Evolutionary conservation across 1,140 invertebrate genomes (phyloP).

Genomic region (Calliphora vicina): DNA sequence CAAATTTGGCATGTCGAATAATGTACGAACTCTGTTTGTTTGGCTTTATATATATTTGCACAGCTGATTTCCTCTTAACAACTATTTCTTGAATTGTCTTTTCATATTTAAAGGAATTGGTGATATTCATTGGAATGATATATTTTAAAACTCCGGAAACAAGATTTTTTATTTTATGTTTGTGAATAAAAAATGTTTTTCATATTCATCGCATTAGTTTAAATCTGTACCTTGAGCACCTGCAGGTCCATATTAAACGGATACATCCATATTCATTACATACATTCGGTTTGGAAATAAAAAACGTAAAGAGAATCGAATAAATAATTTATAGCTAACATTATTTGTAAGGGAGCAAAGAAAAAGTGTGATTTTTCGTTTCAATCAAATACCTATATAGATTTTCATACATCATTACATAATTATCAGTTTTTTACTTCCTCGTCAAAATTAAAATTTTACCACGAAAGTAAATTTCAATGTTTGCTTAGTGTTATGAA

Average conservation of each 20-base stretch:
- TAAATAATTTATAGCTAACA: not conserved
- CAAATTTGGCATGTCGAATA: too few species aligned
- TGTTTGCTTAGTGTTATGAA: too few species aligned
- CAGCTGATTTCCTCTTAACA: too few species aligned
- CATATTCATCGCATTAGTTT: not conserved
- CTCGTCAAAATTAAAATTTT: too few species aligned
- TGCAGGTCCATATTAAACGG: not conserved
- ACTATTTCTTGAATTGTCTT: too few species aligned
- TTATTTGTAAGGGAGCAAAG: not conserved
- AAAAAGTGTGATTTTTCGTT: not conserved
- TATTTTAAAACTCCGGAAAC: not conserved
- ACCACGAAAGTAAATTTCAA: too few species aligned
- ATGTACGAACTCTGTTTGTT: too few species aligned
- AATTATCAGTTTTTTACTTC: too few species aligned
- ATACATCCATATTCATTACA: not conserved
- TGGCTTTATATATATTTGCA: too few species aligned
- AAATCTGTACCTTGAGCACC: not conserved
- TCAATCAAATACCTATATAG: too few species aligned
- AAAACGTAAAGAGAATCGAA: constrained; percentile 1
- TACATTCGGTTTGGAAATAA: not conserved
- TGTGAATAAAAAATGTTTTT: not conserved
- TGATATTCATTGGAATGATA: not conserved
- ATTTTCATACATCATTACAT: too few species aligned
- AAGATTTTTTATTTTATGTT: not conserved
- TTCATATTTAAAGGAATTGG: not conserved